phyloP scores from a whole-genome alignment of 2,888 invertebrate genomes.

The Synergus laeviventris region DNA sequence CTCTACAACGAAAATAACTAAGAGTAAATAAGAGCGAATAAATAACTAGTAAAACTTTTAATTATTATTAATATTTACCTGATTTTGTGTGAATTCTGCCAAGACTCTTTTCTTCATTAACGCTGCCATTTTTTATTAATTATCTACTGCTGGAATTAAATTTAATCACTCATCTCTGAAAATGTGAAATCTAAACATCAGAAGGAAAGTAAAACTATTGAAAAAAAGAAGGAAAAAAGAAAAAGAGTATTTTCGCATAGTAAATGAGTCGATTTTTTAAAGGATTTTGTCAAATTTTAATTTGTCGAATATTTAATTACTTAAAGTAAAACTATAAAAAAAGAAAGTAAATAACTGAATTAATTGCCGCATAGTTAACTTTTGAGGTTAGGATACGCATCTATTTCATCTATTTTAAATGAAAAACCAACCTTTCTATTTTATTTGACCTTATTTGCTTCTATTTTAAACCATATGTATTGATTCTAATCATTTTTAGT shows the following conservation, averaged over 20 bases:
- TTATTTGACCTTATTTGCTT: too few relatives aligned
- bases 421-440: too few relatives aligned
- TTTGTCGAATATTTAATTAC: neutral
- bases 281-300: too few relatives aligned
- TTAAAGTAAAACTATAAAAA: too few relatives aligned
- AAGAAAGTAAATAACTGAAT: too few relatives aligned
- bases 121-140: conserved; percentile 65
- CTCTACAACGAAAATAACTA: neutral
- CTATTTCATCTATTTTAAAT: too few relatives aligned
- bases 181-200: neutral
- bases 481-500: too few relatives aligned
- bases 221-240: neutral
- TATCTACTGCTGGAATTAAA: neutral
- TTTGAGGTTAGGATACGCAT: too few relatives aligned
- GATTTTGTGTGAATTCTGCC: conserved; percentile 72
- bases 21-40: neutral
- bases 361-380: too few relatives aligned
- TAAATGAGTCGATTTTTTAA: neutral
- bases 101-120: conserved; percentile 73
- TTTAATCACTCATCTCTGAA: neutral
- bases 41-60: conserved; percentile 5
- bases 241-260: neutral
- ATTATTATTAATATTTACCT: conserved; percentile 59
- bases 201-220: neutral
- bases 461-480: too few relatives aligned